phyloP scores from a whole-genome alignment of 2,797 vertebrate genomes.

The Epinephelus coioides region DNA sequence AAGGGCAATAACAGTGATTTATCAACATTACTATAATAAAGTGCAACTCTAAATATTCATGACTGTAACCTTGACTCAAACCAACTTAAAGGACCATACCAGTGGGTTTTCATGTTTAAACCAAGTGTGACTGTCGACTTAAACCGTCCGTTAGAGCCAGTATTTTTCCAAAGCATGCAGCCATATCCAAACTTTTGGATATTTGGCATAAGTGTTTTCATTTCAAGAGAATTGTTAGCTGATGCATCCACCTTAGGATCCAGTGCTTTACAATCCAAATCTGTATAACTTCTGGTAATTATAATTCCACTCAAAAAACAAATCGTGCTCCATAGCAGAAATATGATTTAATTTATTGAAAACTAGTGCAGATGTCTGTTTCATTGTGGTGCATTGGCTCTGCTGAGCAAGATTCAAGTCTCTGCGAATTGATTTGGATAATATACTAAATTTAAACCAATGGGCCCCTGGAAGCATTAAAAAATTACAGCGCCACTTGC shows the following conservation, averaged over 20 bases:
- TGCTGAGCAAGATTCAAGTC: neutral
- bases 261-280: no score
- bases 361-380: neutral
- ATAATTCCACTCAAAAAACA: no score
- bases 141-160: no score
- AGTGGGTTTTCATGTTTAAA: neutral
- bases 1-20: neutral
- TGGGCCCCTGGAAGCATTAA: neutral
- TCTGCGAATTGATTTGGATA: neutral
- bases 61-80: neutral
- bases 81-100: neutral
- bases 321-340: no score
- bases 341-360: neutral
- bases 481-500: neutral
- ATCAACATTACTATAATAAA: neutral
- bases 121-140: no score
- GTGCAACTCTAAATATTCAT: neutral
- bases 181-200: no score
- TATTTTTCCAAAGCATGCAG: no score
- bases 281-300: no score
- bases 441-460: neutral
- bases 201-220: no score
- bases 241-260: no score
- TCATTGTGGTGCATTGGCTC: no score
- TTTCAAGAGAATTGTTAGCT: no score